phyloP scores from a whole-genome alignment of 2,113 vertebrate species.

The Arothron firmamentum region DNA sequence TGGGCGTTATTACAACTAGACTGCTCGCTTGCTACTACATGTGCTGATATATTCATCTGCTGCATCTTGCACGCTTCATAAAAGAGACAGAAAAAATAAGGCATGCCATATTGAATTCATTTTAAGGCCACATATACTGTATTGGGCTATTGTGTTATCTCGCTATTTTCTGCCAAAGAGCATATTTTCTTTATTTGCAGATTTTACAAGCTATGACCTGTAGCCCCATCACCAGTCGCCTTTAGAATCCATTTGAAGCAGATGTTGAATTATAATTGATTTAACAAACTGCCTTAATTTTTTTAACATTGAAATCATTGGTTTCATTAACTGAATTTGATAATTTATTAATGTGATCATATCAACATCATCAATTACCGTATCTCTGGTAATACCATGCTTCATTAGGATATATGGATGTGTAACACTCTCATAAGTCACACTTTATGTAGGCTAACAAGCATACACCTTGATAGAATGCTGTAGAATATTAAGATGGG shows the following conservation, averaged over 20 bases:
- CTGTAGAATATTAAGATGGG: background rate
- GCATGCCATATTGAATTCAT: slow-evolving; percentile 53
- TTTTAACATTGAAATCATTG: background rate
- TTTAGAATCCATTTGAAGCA: too few relatives aligned
- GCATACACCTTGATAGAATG: slow-evolving; percentile 2
- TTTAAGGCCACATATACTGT: slow-evolving; percentile 20
- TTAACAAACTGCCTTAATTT: too few relatives aligned
- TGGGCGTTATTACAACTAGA: slow-evolving; percentile 35
- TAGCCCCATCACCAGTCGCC: too few relatives aligned
- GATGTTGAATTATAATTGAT: too few relatives aligned
- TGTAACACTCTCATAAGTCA: slow-evolving; percentile 34
- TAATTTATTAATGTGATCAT: background rate
- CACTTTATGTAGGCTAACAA: slow-evolving; percentile 1
- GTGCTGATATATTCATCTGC: slow-evolving; percentile 30
- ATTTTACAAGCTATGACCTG: too few relatives aligned
- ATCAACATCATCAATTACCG: slow-evolving; percentile 26
- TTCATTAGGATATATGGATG: slow-evolving; percentile 30
- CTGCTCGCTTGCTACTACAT: slow-evolving; percentile 37
- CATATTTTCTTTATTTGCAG: background rate
- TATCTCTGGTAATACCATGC: slow-evolving; percentile 40
- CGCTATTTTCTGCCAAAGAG: background rate
- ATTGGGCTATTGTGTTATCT: background rate
- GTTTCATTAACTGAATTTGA: background rate
- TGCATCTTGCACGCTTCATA: slow-evolving; percentile 7
- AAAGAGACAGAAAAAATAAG: slow-evolving; percentile 9